Percentiles rank a stretch among this genome's conserved stretches.
Evolutionary conservation across 2,888 invertebrate genomes (phyloP).

Genomic region (Syritta pipiens): DNA sequence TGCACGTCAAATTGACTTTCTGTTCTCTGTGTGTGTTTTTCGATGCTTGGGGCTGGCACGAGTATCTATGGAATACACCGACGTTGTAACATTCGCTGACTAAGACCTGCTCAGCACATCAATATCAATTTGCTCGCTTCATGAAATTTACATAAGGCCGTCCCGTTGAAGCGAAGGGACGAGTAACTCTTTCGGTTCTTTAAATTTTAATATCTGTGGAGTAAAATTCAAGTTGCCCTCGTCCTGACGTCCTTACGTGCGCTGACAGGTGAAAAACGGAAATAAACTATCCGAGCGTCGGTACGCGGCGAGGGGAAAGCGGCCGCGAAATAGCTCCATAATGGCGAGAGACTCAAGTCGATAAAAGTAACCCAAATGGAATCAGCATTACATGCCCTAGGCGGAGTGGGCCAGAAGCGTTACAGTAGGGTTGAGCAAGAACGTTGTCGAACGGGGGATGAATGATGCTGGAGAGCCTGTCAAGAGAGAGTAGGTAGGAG

Average conservation of each 20-base stretch:
- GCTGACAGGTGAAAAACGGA: conserved; percentile 42
- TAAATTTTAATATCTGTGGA: conserved; percentile 30
- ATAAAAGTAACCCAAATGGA: conserved; percentile 12
- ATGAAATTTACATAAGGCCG: conserved; percentile 46
- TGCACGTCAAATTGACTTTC: conserved; percentile 37
- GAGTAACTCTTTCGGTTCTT: conserved; percentile 13
- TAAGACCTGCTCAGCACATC: conserved; percentile 36
- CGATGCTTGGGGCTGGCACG: no score
- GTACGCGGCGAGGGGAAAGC: not conserved
- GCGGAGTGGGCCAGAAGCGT: no score
- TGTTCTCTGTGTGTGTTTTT: not conserved
- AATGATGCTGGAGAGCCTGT: no score
- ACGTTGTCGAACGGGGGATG: no score
- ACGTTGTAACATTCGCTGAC: not conserved
- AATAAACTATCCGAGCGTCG: conserved; percentile 13
- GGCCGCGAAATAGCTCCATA: conserved; percentile 15
- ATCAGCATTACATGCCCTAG: conserved; percentile 1
- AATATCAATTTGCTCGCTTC: conserved; percentile 53
- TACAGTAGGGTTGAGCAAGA: not conserved
- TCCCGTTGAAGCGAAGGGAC: not conserved
- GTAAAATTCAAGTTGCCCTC: conserved; percentile 12
- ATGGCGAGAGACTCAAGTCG: conserved; percentile 6
- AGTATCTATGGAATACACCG: conserved; percentile 6
- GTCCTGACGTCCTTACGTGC: no score
- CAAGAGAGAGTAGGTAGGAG: no score